Conservation (phyloP, 2,888 invertebrate genomes). For the Ctenicera cuprea region DNA sequence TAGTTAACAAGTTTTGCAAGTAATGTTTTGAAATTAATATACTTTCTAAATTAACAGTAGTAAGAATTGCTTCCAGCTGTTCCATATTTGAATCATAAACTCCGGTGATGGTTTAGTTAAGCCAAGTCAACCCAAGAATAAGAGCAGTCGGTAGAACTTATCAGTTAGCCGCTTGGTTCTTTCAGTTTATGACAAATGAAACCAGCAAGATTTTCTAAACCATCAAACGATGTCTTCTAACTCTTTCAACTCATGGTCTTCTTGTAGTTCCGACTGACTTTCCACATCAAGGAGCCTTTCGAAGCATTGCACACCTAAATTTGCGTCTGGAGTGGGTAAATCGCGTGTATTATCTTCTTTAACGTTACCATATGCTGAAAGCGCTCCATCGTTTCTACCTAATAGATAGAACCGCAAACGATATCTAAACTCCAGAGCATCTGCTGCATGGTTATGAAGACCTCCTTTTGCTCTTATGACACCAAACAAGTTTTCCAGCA, state of each 20-base stretch:
- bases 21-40: slow-evolving; percentile 26
- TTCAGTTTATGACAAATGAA: slow-evolving; percentile 54
- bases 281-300: neutral
- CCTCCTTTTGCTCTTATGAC: slow-evolving; percentile 30
- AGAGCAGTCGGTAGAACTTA: neutral
- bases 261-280: neutral
- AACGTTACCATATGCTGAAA: slow-evolving; percentile 40
- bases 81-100: slow-evolving; percentile 50
- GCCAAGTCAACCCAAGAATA: slow-evolving; percentile 52
- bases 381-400: slow-evolving; percentile 45
- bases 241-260: slow-evolving; percentile 19
- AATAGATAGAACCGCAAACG: slow-evolving; percentile 56
- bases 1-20: slow-evolving; percentile 35
- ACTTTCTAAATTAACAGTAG: slow-evolving; percentile 26
- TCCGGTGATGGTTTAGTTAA: slow-evolving; percentile 51
- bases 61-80: slow-evolving; percentile 44
- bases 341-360: slow-evolving; percentile 44
- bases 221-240: slow-evolving; percentile 51
- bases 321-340: neutral
- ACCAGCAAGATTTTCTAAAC: slow-evolving; percentile 57
- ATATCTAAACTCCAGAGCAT: slow-evolving; percentile 57
- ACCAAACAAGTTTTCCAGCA: slow-evolving; percentile 54
- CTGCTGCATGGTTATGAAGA: slow-evolving; percentile 56
- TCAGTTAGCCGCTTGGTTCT: slow-evolving; percentile 3
- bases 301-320: slow-evolving; percentile 18